Base-by-base conservation (phyloP, 2,797 vertebrate species). In the Lithobates pipiens region DNA sequence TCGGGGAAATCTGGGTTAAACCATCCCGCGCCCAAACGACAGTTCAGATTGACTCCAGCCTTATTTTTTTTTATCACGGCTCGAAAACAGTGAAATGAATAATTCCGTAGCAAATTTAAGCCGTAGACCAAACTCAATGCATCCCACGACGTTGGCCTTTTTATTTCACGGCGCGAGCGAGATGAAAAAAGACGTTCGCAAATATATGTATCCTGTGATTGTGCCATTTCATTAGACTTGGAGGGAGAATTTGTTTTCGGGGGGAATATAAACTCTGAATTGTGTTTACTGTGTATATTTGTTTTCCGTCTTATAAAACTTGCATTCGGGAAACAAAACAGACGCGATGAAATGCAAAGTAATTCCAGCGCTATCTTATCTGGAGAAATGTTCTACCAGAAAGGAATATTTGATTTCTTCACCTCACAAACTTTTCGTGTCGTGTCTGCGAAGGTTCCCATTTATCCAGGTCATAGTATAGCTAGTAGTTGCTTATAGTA, bases 241-340 rank as follows among this genome's bases (percentile, higher is more conserved):
- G 25, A 29, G n/a, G 21, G 57, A 63, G 21, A 63, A 63, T 63
- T 63, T 63, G 5, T 63, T 63, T 32, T 65, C 3, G 23, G 9
- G 7, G 4, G 70, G 70, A 72, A 72, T 72, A 25, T 65, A 65
- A 72, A 42, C 32, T 72, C 21, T 39, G 70, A 42, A 72, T 72
- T 21, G 16, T 42, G 25, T 72, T 72, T n/a, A 36, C 18, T 42
- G 7, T 72, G n/a, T 65, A 65, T 65, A 65, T 65, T 65, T 25
- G 3, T 65, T 65, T n/a, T 54, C 10, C 21, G 7, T 63, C 11
- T 46, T 46, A 46, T 46, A 15, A 46, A 46, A 46, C 18, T 63
- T 65, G 61, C 61, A 25, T 23, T 65, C 61, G 7, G n/a, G 21
- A 65, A 65, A 65, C 61, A 65, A 65, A 25, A 25, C 61, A 65